phyloP scores from a whole-genome alignment of 2,113 vertebrate genomes.

The Carassius carassius region DNA sequence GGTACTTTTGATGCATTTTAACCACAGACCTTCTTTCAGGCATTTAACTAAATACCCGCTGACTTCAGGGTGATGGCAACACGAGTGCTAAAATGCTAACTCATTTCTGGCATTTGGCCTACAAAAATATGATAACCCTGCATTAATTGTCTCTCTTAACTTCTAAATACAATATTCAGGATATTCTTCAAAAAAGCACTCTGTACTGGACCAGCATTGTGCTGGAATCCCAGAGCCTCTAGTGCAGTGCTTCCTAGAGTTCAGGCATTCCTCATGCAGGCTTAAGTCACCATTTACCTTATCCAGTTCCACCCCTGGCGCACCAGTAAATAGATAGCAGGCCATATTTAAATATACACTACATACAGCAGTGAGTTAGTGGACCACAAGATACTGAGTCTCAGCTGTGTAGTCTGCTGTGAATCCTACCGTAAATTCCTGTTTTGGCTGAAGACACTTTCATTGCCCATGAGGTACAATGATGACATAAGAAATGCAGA shows the following conservation, averaged over 20 bases:
- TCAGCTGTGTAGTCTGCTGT: neutral
- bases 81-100: no score
- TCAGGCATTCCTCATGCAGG: conserved; percentile 44
- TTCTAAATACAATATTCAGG: neutral
- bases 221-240: conserved; percentile 13
- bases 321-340: conserved; percentile 48
- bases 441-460: neutral
- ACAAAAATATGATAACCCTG: no score
- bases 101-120: no score
- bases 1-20: no score
- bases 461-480: neutral
- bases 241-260: conserved; percentile 50
- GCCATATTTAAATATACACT: conserved; percentile 52
- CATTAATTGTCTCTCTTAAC: no score
- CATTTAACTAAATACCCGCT: no score
- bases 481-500: neutral
- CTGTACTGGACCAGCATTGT: neutral
- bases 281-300: conserved; percentile 61
- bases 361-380: conserved; percentile 12
- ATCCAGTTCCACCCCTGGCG: conserved; percentile 67
- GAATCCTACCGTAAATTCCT: conserved; percentile 5
- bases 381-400: conserved; percentile 21
- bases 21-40: no score
- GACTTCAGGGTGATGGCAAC: no score
- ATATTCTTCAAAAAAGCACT: neutral